Percentiles rank a stretch among this genome's conserved stretches.
phyloP scores from a whole-genome alignment of 2,113 vertebrate genomes.

The Entomyzon cyanotis region DNA sequence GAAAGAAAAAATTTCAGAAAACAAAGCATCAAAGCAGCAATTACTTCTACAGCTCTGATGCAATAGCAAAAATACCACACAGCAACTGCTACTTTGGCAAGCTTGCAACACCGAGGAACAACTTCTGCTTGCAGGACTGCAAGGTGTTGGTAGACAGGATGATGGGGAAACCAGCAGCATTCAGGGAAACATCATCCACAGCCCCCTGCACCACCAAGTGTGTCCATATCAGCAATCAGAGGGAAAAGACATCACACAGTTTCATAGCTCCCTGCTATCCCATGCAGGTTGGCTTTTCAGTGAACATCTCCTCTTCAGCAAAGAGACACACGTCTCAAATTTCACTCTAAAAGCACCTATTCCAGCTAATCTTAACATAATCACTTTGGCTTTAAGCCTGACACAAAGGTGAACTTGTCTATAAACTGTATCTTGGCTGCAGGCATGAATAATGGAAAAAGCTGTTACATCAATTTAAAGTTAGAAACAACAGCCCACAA shows the following conservation, averaged over 20 bases:
- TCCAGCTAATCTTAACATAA: background rate
- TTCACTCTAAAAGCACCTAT: background rate
- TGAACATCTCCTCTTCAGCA: background rate
- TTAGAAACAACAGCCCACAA: background rate
- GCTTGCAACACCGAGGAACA: background rate
- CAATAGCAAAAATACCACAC: background rate
- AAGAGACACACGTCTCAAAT: background rate
- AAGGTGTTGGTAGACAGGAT: background rate
- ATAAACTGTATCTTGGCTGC: background rate
- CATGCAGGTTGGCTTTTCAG: background rate
- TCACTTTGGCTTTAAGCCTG: background rate
- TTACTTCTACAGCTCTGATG: background rate
- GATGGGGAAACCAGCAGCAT: background rate
- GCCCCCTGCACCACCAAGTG: background rate
- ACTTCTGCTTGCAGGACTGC: background rate
- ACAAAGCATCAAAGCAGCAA: background rate
- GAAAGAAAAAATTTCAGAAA: background rate
- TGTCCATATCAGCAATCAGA: rapidly evolving
- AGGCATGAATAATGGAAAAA: background rate
- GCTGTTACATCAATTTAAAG: background rate
- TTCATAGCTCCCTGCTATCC: too few relatives aligned
- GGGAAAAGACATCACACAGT: background rate
- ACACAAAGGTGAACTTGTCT: background rate
- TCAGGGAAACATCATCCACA: background rate
- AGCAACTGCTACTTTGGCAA: background rate